Evolutionary conservation across 2,888 invertebrate genomes (phyloP).

Genomic region (Myathropa florea): DNA sequence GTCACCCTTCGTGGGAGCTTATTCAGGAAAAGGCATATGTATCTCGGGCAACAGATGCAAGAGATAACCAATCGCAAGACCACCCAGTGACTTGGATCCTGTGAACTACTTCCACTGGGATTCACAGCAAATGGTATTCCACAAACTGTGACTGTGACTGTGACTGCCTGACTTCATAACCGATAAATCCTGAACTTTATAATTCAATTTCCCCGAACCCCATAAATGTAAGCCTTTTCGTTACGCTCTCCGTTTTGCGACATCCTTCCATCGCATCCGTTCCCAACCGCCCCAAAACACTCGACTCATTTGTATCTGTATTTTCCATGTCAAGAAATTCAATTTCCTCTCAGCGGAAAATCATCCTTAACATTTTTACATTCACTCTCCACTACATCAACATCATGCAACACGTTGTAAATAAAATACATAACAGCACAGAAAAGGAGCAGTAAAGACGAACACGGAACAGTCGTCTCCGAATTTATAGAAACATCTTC

Average conservation of each 20-base stretch:
- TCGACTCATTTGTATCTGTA: slow-evolving; percentile 40
- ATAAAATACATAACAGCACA: slow-evolving; percentile 3
- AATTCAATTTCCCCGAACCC: slow-evolving; percentile 54
- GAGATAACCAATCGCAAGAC: neutral
- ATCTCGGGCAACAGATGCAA: neutral
- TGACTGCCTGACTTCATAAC: neutral
- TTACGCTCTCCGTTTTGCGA: neutral
- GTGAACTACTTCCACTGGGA: neutral
- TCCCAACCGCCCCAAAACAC: slow-evolving; percentile 34
- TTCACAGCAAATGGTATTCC: neutral
- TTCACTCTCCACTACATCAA: slow-evolving; percentile 52
- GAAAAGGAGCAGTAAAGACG: neutral
- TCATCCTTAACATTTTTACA: slow-evolving; percentile 44
- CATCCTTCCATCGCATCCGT: slow-evolving; percentile 33
- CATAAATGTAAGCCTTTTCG: neutral
- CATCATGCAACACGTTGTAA: slow-evolving; percentile 59
- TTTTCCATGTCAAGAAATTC: slow-evolving; percentile 45
- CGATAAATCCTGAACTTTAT: slow-evolving; percentile 46
- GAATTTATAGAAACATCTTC: slow-evolving; percentile 36
- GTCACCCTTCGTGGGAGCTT: neutral
- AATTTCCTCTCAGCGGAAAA: slow-evolving; percentile 65
- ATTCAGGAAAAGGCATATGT: neutral
- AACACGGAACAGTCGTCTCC: slow-evolving; percentile 18
- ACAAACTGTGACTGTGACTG: slow-evolving; percentile 16
- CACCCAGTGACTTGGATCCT: neutral